A percentile compares a stretch with the other conserved stretches of the same genome.
Conservation (phyloP, 2,888 invertebrate genomes). For the Germaria angustata region DNA sequence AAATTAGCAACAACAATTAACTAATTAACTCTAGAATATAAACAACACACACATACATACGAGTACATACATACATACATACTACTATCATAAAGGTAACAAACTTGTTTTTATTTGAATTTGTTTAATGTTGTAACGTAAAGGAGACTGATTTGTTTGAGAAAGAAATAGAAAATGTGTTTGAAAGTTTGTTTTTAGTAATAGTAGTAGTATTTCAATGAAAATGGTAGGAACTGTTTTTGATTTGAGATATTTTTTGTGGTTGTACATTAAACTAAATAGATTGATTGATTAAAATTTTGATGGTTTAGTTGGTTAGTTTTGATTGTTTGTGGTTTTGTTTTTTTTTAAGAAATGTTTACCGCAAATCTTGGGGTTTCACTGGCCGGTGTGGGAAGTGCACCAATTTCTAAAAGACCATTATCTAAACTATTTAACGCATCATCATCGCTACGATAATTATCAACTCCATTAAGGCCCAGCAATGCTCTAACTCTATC, state of each 20-base stretch:
- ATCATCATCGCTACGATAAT: conserved; percentile 74
- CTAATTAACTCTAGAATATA: conserved; percentile 21
- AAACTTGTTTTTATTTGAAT: conserved; percentile 17
- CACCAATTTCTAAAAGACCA: conserved; percentile 79
- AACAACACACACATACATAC: conserved; percentile 19
- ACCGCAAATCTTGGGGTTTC: conserved; percentile 81
- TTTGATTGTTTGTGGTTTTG: conserved; percentile 11
- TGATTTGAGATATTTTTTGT: neutral
- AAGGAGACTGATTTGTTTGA: conserved; percentile 9
- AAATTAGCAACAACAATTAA: conserved; percentile 25
- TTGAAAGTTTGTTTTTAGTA: neutral
- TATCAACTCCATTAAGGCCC: conserved; percentile 79
- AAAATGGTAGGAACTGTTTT: neutral
- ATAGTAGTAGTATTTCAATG: neutral
- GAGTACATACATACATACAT: neutral
- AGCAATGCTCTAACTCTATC: conserved; percentile 79
- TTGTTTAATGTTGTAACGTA: conserved; percentile 14
- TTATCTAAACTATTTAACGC: conserved; percentile 77
- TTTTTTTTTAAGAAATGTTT: conserved; percentile 71
- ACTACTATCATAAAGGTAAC: neutral
- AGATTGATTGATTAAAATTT: conserved; percentile 14
- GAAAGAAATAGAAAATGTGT: neutral
- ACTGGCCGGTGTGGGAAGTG: conserved; percentile 80
- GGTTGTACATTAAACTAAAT: neutral
- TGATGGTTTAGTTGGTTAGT: conserved; percentile 9